Base-by-base conservation (phyloP, 2,888 invertebrate species). In the Hemistola chrysoprasaria region DNA sequence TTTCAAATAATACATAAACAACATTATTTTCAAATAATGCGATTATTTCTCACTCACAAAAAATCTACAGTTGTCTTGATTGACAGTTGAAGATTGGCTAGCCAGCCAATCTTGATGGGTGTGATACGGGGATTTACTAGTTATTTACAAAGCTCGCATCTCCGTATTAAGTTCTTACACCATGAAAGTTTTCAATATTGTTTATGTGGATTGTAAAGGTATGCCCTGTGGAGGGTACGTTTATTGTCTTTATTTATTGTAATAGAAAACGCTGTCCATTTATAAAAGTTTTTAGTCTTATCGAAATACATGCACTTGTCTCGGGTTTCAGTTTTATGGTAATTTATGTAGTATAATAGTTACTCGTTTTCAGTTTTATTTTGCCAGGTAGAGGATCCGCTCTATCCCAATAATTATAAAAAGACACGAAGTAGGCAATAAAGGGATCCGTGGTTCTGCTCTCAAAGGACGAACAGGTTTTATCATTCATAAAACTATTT, bases 401-500 rank as follows among this genome's bases (percentile, higher is more conserved):
- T 35, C 22, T 23, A 39, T 34, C 26, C 33, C 47, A 62, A 63
- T 68, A 63, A 68, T 64, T 63, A 64, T 58, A 58, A 56, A 65
- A 50, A 59, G 62, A 65, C 57, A 44, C 50, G 52, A 54, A 55
- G 61, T 62, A 47, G 34, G 58, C 59, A 57, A 71, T 72, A 73
- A 77, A 76, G 60, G 56, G 62, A n/a, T 54, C 60, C 52, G 45
- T 55, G 52, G 62, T 59, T 50, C 48, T 52, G 61, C 53, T 61
- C 53, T 56, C 65, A 64, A 62, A 55, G 59, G 47, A 54, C 48
- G 49, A 79, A 79, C 83, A 57, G 73, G 84, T 83, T 83, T 74
- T 73, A 78, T 78, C 77, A 84, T 83, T 83, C 80, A 85, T 84
- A 79, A 82, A 84, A 81, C 82, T 81, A 82, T 84, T 83, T 82